Evolutionary conservation across 1,140 invertebrate species (phyloP).

Genomic region (Papilio machaon): DNA sequence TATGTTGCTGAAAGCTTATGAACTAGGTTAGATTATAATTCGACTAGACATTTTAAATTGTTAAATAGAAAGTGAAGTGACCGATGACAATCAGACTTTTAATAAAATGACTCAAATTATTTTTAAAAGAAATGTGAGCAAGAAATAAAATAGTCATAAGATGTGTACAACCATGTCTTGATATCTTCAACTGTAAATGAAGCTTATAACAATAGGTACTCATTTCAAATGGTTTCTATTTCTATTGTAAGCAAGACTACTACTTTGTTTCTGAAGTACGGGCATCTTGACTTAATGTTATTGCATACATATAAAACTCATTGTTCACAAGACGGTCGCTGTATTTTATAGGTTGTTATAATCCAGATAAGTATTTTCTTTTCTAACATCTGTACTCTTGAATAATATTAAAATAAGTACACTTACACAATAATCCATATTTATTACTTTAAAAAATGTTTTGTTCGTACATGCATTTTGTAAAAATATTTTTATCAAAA

Average conservation of each 20-base stretch:
- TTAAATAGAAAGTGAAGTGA: no score
- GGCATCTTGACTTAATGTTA: conserved; percentile 27
- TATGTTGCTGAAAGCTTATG: background rate
- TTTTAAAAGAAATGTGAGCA: background rate
- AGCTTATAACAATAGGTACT: conserved; percentile 9
- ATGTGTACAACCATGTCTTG: background rate
- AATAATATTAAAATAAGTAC: background rate
- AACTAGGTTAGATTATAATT: background rate
- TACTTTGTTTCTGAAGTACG: conserved; percentile 12
- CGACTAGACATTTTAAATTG: background rate
- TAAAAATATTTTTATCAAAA: background rate
- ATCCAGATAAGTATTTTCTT: conserved; percentile 18
- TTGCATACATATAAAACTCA: conserved; percentile 29
- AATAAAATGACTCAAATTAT: no score
- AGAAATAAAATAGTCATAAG: background rate
- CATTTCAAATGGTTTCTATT: background rate
- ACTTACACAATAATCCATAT: no score
- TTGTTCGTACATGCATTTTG: background rate
- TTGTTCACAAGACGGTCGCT: background rate
- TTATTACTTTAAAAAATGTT: background rate
- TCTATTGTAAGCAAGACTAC: conserved; percentile 1
- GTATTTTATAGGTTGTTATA: conserved; percentile 18
- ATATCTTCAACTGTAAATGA: background rate
- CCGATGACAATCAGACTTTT: no score
- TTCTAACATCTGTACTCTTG: background rate